phyloP scores from a whole-genome alignment of 1,140 invertebrate genomes.

The Pemphigus obesinymphae region DNA sequence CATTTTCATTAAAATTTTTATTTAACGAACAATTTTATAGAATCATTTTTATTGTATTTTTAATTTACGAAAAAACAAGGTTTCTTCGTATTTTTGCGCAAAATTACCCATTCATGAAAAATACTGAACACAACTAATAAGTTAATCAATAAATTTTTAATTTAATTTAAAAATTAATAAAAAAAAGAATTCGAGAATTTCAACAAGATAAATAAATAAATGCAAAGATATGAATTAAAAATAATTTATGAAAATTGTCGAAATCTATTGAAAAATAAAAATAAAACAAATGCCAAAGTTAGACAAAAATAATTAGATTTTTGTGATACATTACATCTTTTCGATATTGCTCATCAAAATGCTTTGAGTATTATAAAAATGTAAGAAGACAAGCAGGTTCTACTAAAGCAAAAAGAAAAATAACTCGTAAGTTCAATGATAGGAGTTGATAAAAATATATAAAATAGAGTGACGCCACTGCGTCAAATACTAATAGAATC shows the following conservation, averaged over 20 bases:
- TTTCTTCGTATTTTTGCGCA: too few relatives aligned
- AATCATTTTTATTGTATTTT: too few relatives aligned
- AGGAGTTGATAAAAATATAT: neutral
- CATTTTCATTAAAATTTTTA: too few relatives aligned
- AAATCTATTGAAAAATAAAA: neutral
- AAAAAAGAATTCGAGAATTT: too few relatives aligned
- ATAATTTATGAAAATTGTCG: neutral
- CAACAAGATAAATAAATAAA: neutral
- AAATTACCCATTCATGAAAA: too few relatives aligned
- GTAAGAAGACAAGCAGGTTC: neutral
- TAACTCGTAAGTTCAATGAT: neutral
- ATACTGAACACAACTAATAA: too few relatives aligned
- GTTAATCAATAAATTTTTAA: too few relatives aligned
- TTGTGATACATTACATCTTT: neutral
- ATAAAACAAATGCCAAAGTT: neutral
- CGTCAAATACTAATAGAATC: neutral
- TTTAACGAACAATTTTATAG: too few relatives aligned
- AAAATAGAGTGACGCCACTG: neutral
- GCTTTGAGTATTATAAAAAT: neutral
- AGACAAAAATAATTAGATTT: neutral
- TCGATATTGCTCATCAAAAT: neutral
- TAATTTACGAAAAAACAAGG: too few relatives aligned
- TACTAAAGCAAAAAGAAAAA: neutral
- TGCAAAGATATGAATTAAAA: neutral
- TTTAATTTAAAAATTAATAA: too few relatives aligned